These are phyloP conservation scores for Tortrix viridana DNA, from an alignment of 2,888 invertebrate species.

Conservation along the genomic window DNA sequence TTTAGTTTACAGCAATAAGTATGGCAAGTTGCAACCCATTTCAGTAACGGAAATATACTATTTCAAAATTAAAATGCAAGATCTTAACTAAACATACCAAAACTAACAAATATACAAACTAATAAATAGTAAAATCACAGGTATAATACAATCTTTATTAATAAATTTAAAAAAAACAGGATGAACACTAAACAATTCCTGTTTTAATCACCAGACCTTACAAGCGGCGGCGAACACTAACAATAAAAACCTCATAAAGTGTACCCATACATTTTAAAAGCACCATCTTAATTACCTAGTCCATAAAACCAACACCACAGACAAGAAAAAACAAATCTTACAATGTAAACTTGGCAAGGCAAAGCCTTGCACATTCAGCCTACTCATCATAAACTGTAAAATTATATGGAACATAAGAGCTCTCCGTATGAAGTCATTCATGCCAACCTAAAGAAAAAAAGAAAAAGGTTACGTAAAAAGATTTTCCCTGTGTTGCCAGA, in stretches of 20 bases:
- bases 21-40: too few species aligned
- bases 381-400: slow-evolving; percentile 56
- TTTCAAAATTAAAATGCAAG: too few species aligned
- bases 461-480: slow-evolving; percentile 41
- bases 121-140: too few species aligned
- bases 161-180: too few species aligned
- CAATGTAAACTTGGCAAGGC: slow-evolving; percentile 41
- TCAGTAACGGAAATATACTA: too few species aligned
- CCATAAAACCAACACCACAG: slow-evolving; percentile 18
- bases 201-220: too few species aligned
- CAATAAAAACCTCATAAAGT: background rate
- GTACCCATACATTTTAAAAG: background rate
- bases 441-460: slow-evolving; percentile 43
- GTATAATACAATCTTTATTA: too few species aligned
- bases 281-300: slow-evolving; percentile 4
- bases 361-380: slow-evolving; percentile 47
- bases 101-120: too few species aligned
- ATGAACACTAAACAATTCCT: too few species aligned
- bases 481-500: slow-evolving; percentile 35
- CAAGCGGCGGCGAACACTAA: too few species aligned
- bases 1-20: too few species aligned
- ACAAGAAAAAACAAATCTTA: slow-evolving; percentile 22
- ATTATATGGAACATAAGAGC: slow-evolving; percentile 54
- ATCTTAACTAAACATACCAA: too few species aligned
- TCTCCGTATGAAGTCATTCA: slow-evolving; percentile 50